Base-by-base conservation (phyloP, 1,140 invertebrate species). In the Brachionus rotundiformis region DNA sequence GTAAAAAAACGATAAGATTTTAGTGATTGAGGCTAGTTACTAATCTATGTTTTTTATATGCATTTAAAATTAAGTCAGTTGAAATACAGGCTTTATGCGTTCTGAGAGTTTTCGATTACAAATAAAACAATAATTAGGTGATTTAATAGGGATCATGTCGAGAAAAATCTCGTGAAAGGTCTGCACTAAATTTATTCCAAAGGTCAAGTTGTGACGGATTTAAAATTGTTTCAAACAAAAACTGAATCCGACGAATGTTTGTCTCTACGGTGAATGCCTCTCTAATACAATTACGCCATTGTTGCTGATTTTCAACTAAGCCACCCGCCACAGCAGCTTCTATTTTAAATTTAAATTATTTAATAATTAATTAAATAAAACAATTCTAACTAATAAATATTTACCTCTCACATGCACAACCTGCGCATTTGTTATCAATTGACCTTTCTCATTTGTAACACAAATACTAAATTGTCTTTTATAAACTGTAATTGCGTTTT, bases 401-500 rank as follows among this genome's bases (percentile, higher is more conserved):
- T 54, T 76, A 36, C 2, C n/a, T n/a, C n/a, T n/a, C n/a, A n/a
- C n/a, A n/a, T n/a, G n/a, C 4, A 83, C 76, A 63, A 82, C 39
- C 36, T 47, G 47, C 25, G 61, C 3, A 49, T 83, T 33, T 29
- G n/a, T 36, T 47, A 81, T 31, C n/a, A 41, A n/a, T 3, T 68
- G 13, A 23, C 81, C 79, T 23, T 77, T 31, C n/a, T 29, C 39
- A 16, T 71, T n/a, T 25, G 79, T 44, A 27, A 6, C 25, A 27
- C 75, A 44, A 11, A 75, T 77, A 76, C 83, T 54, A 5, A 6
- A 7, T 6, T 63, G 25, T 23, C 82, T 25, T 33, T 59, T 44
- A 54, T 83, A 83, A 13, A 16, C 11, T 3, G 83, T 82, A 59
- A 71, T 85, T 10, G 76, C 82, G 47, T 86, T 75, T 0, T 29